Evolutionary conservation across 2,797 vertebrate genomes (phyloP), one percentile per base, ranked within the genome.

Genomic region (Cyprinella venusta): DNA sequence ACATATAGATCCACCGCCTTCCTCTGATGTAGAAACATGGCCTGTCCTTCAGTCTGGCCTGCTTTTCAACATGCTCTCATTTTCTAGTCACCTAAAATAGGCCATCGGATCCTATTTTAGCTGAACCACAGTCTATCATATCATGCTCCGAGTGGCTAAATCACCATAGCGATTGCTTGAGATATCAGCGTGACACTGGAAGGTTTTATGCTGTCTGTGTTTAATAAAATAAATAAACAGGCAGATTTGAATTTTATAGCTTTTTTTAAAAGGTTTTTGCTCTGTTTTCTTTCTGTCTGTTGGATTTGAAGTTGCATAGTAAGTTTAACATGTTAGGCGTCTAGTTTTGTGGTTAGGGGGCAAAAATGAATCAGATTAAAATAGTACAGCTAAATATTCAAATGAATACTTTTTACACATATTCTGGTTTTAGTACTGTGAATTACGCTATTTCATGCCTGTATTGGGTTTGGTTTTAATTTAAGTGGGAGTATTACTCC

Each of bases 31-130:
- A 42, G 65, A 56, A 61, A 65, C 61, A 50, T 33, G 36, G 40
- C 48, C 63, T 69, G 81, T 19, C 81, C 63, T 82, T 82, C 81
- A 76, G 81, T 68, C 81, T 82, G 80, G 70, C 80, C 80, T 76
- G 81, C 81, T 82, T 82, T 82, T 76, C 19, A 56, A 59, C 8
- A 9, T 82, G 81, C 72, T 82, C 64, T 76, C 81, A 76, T 82
- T 82, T 80, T 68, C 64, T 72, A 68, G 24, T 68, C 50, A n/a
- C 36, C 50, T 69, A 82, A 82, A 82, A 76, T 40, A 82, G 81
- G 81, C 81, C 81, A 82, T 74, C 19, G 19, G 63, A 67, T 76
- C 81, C 72, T 67, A 76, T 76, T 76, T 82, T 59, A 76, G 72
- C 76, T 21, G 33, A 82, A 76, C 33, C 72, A 18, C 48, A 76